Conservation (phyloP, 2,888 invertebrate genomes). For the Leptinotarsa haldemani region DNA sequence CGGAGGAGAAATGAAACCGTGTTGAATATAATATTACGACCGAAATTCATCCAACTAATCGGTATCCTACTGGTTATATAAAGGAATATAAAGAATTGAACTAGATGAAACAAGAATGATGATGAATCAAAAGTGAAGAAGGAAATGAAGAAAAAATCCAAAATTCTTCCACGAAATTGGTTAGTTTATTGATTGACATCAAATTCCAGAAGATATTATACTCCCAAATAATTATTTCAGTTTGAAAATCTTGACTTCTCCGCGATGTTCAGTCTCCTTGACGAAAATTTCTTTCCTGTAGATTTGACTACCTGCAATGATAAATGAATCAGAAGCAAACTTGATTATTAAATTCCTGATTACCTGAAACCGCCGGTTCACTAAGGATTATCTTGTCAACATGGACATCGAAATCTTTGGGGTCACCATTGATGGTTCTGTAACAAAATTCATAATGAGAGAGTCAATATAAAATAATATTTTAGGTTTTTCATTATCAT, state of each 20-base stretch:
- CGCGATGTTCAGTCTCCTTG: not conserved
- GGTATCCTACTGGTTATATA: too few relatives aligned
- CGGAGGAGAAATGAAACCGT: too few relatives aligned
- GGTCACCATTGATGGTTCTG: constrained; percentile 16
- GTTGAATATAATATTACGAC: too few relatives aligned
- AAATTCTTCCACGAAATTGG: too few relatives aligned
- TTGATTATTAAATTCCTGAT: not conserved
- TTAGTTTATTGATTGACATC: not conserved
- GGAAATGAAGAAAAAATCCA: too few relatives aligned
- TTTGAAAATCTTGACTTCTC: not conserved
- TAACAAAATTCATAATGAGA: not conserved
- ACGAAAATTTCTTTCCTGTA: not conserved
- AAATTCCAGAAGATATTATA: not conserved
- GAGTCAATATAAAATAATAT: not conserved
- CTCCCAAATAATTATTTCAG: not conserved
- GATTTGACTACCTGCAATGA: not conserved
- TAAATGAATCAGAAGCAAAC: not conserved
- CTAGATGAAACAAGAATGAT: too few relatives aligned
- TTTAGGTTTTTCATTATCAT: too few relatives aligned
- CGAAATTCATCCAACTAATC: too few relatives aligned
- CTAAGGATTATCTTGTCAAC: constrained; percentile 11
- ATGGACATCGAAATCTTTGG: constrained; percentile 9
- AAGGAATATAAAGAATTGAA: too few relatives aligned
- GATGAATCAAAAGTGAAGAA: too few relatives aligned
- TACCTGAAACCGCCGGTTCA: constrained; percentile 8